Base-by-base conservation (phyloP, 2,888 invertebrate species). In the Dasypogon diadema region DNA sequence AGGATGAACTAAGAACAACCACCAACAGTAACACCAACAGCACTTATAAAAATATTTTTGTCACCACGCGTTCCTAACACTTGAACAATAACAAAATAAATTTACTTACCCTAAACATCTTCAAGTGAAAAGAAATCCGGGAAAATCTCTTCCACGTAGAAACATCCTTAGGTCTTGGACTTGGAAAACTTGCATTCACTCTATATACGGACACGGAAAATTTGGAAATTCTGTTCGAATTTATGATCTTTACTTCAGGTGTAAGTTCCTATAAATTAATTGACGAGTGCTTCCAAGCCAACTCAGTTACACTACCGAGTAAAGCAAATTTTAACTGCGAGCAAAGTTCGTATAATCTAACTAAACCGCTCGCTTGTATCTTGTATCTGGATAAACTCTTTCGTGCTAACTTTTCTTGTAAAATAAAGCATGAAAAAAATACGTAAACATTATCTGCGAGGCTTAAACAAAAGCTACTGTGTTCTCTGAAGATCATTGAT, bases 401-500 rank as follows among this genome's bases (percentile, higher is more conserved):
- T 12, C 0, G 3, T 42, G 42, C n/a, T 12, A 42, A 42, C 12
- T 42, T 42, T 42, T 42, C 42, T 12, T 6, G 6, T 12, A 42
- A n/a, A n/a, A n/a, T 42, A 42, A 42, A 0, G 10, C 42, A 42
- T 42, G 42, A 2, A 42, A 42, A 42, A 42, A 30, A 30, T 6
- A 42, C 42, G 42, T 42, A 42, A 42, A 42, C 42, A 42, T 12
- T 12, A 42, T 42, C 42, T 42, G 12, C 42, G 42, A 6, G 10
- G 42, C 42, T 37, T 42, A 60, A 37, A 60, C 21, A 60, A 60
- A 60, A 60, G 37, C 21, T 26, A 5, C 60, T 34, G 26, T 60
- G 60, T 60, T 37, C 10, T 60, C 60, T 10, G 37, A 34, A 60
- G 60, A 60, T 60, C 60, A 34, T 21, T 18, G n/a, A 21, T 37